phyloP scores from a whole-genome alignment of 2,888 invertebrate genomes.

The Geophilus truncorum region DNA sequence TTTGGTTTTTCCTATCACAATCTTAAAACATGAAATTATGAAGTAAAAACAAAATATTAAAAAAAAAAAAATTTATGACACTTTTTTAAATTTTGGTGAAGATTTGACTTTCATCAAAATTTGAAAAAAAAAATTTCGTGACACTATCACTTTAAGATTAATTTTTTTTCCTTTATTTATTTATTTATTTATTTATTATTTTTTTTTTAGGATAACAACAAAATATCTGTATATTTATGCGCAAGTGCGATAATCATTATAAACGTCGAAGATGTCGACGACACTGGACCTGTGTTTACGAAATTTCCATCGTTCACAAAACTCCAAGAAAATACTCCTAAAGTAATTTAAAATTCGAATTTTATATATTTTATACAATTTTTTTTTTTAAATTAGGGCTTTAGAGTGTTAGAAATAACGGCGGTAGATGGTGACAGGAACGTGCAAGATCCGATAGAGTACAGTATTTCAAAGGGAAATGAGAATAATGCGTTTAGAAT shows the following conservation, averaged over 20 bases:
- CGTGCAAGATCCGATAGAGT: neutral
- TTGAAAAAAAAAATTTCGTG: too few species aligned
- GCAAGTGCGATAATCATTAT: neutral
- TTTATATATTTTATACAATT: neutral
- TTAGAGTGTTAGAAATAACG: neutral
- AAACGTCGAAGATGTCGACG: constrained; percentile 4
- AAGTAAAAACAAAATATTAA: too few species aligned
- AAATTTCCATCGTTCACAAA: neutral
- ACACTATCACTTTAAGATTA: too few species aligned
- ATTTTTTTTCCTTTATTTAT: too few species aligned
- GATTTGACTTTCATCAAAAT: too few species aligned
- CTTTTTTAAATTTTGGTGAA: too few species aligned
- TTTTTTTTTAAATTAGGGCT: neutral
- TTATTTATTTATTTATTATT: neutral
- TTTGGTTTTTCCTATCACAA: too few species aligned
- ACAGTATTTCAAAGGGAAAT: neutral
- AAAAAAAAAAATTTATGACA: too few species aligned
- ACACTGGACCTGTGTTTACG: neutral
- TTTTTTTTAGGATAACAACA: neutral
- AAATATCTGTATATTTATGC: neutral
- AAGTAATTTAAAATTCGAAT: neutral
- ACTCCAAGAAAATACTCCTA: neutral
- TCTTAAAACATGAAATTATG: too few species aligned
- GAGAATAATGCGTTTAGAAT: neutral
- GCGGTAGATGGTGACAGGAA: neutral